Evolutionary conservation across 2,797 vertebrate genomes (phyloP).

Genomic region (Neosalanx taihuensis): DNA sequence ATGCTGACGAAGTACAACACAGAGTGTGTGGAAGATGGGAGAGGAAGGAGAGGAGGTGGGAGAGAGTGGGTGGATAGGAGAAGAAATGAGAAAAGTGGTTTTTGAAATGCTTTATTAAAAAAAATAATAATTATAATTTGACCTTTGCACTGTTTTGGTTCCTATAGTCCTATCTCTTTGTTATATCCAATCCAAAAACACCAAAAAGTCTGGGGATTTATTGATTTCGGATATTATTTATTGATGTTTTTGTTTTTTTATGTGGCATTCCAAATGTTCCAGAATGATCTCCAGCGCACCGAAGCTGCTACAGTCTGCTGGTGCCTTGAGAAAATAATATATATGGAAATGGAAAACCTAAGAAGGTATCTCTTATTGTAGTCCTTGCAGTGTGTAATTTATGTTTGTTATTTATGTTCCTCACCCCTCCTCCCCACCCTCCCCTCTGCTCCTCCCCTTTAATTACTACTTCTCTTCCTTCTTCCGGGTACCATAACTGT

Average conservation of each 20-base stretch:
- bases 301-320: constrained; percentile 70
- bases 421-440: too few species aligned
- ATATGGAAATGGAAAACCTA: constrained; percentile 79
- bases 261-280: constrained; percentile 62
- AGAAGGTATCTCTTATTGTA: constrained; percentile 74
- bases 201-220: constrained; percentile 73
- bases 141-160: too few species aligned
- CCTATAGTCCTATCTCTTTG: constrained; percentile 52
- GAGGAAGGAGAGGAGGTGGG: too few species aligned
- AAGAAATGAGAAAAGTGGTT: too few species aligned
- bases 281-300: constrained; percentile 65
- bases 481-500: constrained; percentile 59
- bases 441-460: neutral
- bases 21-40: too few species aligned
- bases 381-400: constrained; percentile 76
- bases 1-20: too few species aligned
- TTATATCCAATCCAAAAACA: constrained; percentile 61
- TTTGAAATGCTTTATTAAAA: too few species aligned
- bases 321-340: constrained; percentile 80
- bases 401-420: too few species aligned
- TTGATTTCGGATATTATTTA: constrained; percentile 45
- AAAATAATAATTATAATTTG: too few species aligned
- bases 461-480: constrained; percentile 13
- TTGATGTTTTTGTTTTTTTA: constrained; percentile 46
- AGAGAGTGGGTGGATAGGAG: too few species aligned